Evolutionary conservation across 2,888 invertebrate genomes (phyloP).

Genomic region (Kuschelorhynchus macadamiae): DNA sequence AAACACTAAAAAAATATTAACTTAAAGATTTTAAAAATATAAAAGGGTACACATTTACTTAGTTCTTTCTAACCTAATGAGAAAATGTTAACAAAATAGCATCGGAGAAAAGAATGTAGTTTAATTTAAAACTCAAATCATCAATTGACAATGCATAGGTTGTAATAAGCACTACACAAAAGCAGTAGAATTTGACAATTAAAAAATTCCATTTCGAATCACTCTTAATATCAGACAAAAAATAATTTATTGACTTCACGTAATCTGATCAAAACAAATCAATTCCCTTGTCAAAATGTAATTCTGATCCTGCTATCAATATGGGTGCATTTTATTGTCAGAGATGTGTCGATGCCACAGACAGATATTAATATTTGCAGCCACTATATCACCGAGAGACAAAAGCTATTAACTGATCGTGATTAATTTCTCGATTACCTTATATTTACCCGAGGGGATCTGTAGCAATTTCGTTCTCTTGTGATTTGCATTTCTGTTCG

Average conservation of each 20-base stretch:
- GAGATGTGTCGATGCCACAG: slow-evolving; percentile 34
- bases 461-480: slow-evolving; percentile 25
- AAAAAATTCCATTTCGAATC: no score
- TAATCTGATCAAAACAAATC: slow-evolving; percentile 34
- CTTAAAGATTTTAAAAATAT: no score
- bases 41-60: no score
- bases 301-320: slow-evolving; percentile 24
- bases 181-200: no score
- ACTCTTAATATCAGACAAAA: no score
- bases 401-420: slow-evolving; percentile 44
- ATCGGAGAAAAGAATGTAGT: no score
- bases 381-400: slow-evolving; percentile 43
- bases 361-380: slow-evolving; percentile 46
- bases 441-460: slow-evolving; percentile 29
- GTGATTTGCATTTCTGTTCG: slow-evolving; percentile 26
- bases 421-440: slow-evolving; percentile 44
- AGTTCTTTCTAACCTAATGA: no score
- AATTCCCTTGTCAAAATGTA: slow-evolving; percentile 30
- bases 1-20: no score
- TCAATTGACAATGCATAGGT: no score
- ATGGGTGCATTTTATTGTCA: slow-evolving; percentile 35
- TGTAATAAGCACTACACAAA: no score
- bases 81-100: no score
- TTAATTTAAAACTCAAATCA: no score
- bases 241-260: background rate